These are phyloP conservation scores for Lepidostoma basale DNA, from an alignment of 1,140 invertebrate genomes.

Conservation along the genomic window DNA sequence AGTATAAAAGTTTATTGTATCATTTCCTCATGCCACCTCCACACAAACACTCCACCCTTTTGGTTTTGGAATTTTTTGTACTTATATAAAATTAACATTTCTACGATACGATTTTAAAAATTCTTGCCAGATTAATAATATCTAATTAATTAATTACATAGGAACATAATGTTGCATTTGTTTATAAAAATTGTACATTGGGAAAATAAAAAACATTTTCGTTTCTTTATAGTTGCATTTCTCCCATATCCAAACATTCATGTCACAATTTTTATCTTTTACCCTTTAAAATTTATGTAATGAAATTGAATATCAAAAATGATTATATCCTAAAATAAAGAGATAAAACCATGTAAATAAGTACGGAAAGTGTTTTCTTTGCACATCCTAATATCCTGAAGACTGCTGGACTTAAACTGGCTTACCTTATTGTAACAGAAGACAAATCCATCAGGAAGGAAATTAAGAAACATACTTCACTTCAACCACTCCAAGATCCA, in stretches of 20 bases:
- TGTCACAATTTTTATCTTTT: constrained; percentile 42
- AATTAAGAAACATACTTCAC: too few species aligned
- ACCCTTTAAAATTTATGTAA: constrained; percentile 45
- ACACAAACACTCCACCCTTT: background rate
- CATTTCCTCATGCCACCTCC: background rate
- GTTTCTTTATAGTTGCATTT: constrained; percentile 44
- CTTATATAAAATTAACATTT: constrained; percentile 36
- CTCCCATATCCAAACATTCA: constrained; percentile 37
- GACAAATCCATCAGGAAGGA: too few species aligned
- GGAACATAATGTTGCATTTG: constrained; percentile 39
- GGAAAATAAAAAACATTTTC: constrained; percentile 43
- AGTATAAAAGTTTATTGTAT: constrained; percentile 14
- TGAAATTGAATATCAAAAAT: constrained; percentile 46
- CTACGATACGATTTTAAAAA: constrained; percentile 39
- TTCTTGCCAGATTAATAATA: constrained; percentile 44
- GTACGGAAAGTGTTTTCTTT: constrained; percentile 28
- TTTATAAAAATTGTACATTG: constrained; percentile 45
- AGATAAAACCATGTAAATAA: constrained; percentile 43
- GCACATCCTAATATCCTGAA: too few species aligned
- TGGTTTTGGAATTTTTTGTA: background rate
- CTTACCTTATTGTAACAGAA: too few species aligned
- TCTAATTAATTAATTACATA: constrained; percentile 29
- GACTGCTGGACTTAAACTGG: too few species aligned
- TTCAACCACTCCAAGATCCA: too few species aligned
- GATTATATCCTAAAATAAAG: constrained; percentile 48